Base-by-base conservation (phyloP, 2,888 invertebrate species). In the Caenorhabditis uteleia region DNA sequence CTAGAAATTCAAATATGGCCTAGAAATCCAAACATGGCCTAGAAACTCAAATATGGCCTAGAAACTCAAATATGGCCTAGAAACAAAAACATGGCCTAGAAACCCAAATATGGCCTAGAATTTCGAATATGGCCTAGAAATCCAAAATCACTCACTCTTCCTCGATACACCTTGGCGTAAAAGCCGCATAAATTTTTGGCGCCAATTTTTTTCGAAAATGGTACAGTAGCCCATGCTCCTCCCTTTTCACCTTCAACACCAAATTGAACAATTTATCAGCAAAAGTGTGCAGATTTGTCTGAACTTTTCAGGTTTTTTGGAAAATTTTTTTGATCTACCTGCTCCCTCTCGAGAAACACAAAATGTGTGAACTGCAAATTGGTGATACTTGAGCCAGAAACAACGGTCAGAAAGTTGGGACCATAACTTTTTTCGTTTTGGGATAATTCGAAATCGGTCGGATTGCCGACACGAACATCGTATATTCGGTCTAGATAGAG, bases 171-270 rank as follows among this genome's bases (percentile, higher is more conserved):
- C 65, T 50, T 34, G 50, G 59, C n/a, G 57, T 48, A 14, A 65
- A 56, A 8, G 58, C 58, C 8, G 68, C 64, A 43, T 62, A 69
- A 43, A 68, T 54, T 16, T 68, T 50, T 0, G 77, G 79, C 0
- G 77, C 58, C 36, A 76, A 53, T 21, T 71, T 54, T 48, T 74
- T 70, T 29, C 68, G 56, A 27, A 78, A 55, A 44, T 78, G 70
- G 49, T 65, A 74, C 25, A 75, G 38, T 31, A 76, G 54, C 23
- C 75, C 75, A 40, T 77, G 79, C 42, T 77, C 72, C 29, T 71
- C 68, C 18, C 56, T 49, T 21, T 66, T 44, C 14, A 66, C 60
- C 18, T 55, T 59, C n/a, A 51, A 61, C 7, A 71, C 64, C 38
- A 58, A 46, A 33, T 47, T 38, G 46, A 67, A 75, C 33, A 79